These are phyloP conservation scores for Sigmodon hispidus DNA, from an alignment of 2,113 vertebrate species.

Conservation along the genomic window DNA sequence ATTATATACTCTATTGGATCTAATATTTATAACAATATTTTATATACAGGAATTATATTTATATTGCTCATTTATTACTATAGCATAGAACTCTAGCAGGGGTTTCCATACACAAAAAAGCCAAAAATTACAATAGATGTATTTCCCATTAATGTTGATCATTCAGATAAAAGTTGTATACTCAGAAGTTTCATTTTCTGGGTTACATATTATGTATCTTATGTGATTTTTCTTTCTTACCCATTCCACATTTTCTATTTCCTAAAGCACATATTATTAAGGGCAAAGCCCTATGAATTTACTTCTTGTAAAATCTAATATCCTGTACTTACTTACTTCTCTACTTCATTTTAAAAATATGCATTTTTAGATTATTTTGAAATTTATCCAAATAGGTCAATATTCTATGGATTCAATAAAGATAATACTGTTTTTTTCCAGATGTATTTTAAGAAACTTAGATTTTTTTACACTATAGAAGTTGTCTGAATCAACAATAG, in stretches of 20 bases:
- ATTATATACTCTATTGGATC: background rate
- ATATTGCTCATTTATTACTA: background rate
- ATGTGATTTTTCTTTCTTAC: background rate
- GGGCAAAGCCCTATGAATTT: conserved; percentile 34
- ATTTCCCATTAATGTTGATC: background rate
- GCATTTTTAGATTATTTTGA: conserved; percentile 21
- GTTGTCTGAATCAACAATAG: background rate
- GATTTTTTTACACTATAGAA: background rate
- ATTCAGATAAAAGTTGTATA: background rate
- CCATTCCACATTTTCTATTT: conserved; percentile 48
- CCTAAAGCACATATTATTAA: conserved; percentile 24
- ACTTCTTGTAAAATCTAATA: conserved; percentile 41
- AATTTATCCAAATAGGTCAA: conserved; percentile 54
- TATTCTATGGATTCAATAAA: conserved; percentile 46
- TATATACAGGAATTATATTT: background rate
- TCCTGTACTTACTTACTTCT: conserved; percentile 29
- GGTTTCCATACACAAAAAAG: background rate
- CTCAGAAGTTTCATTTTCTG: background rate
- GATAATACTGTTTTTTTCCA: background rate
- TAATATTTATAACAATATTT: background rate
- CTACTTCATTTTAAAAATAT: conserved; percentile 20
- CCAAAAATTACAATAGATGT: background rate
- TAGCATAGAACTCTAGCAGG: background rate
- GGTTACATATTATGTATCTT: background rate
- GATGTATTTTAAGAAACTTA: conserved; percentile 1